phyloP scores from a whole-genome alignment of 1,140 invertebrate species.

The Drosophila aff. region DNA sequence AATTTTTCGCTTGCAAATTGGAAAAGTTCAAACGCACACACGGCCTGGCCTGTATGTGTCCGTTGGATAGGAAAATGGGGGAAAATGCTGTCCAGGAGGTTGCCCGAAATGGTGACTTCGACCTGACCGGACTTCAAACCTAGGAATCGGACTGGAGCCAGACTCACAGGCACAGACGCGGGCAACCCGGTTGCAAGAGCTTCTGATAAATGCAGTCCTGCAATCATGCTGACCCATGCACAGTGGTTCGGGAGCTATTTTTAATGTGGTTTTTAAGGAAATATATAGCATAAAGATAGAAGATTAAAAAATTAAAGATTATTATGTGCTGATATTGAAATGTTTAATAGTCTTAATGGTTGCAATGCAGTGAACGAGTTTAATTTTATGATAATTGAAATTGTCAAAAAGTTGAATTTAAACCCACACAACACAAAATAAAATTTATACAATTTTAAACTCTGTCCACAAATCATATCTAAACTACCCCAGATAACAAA shows the following conservation, averaged over 20 bases:
- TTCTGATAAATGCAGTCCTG: conserved; percentile 68
- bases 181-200: conserved; percentile 62
- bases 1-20: conserved; percentile 83
- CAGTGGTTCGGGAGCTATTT: conserved; percentile 20
- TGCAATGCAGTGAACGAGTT: no score
- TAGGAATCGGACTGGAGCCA: conserved; percentile 39
- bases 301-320: no score
- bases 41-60: background rate
- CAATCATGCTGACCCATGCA: conserved; percentile 59
- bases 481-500: no score
- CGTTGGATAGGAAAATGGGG: conserved; percentile 1
- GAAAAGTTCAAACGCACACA: conserved; percentile 79
- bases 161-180: conserved; percentile 53
- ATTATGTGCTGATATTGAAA: background rate
- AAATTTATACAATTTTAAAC: no score
- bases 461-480: no score
- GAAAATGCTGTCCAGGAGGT: conserved; percentile 8
- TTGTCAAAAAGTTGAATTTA: no score
- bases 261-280: no score
- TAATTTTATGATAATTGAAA: no score
- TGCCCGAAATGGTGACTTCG: conserved; percentile 54
- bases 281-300: accelerated
- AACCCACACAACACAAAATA: no score
- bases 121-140: conserved; percentile 38
- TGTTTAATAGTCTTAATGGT: no score